Evolutionary conservation across 2,797 vertebrate genomes (phyloP).

Genomic region (Amniataba percoides): DNA sequence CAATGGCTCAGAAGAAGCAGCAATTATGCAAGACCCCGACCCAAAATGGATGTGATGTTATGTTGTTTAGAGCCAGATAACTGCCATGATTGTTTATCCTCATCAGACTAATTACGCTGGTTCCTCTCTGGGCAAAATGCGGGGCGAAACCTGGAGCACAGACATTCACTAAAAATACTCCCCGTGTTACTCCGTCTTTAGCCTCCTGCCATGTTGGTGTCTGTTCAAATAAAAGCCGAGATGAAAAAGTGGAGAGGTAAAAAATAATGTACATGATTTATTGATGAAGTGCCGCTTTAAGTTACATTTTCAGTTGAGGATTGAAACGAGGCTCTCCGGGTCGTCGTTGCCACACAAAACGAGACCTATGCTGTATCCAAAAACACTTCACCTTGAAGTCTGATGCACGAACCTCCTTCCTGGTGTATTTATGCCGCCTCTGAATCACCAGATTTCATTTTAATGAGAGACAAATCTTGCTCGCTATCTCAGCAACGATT

Average conservation of each 20-base stretch:
- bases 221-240: slow-evolving; percentile 32
- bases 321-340: background rate
- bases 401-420: slow-evolving; percentile 4
- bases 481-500: background rate
- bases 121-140: slow-evolving; percentile 51
- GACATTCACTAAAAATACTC: slow-evolving; percentile 56
- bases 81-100: slow-evolving; percentile 78
- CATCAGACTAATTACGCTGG: slow-evolving; percentile 75
- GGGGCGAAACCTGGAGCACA: slow-evolving; percentile 36
- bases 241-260: background rate
- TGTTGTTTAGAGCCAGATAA: slow-evolving; percentile 73
- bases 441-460: background rate
- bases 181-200: slow-evolving; percentile 23
- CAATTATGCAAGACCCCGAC: slow-evolving; percentile 70
- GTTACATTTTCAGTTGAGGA: slow-evolving; percentile 2
- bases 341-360: slow-evolving; percentile 21
- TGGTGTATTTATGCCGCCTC: background rate
- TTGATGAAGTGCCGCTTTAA: slow-evolving; percentile 38
- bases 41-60: slow-evolving; percentile 68
- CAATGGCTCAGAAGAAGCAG: slow-evolving; percentile 39
- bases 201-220: slow-evolving; percentile 16
- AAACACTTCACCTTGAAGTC: slow-evolving; percentile 39
- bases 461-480: slow-evolving; percentile 12
- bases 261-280: slow-evolving; percentile 33
- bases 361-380: background rate